Base-by-base conservation (phyloP, 1,140 invertebrate species). In the Littorina saxatilis region DNA sequence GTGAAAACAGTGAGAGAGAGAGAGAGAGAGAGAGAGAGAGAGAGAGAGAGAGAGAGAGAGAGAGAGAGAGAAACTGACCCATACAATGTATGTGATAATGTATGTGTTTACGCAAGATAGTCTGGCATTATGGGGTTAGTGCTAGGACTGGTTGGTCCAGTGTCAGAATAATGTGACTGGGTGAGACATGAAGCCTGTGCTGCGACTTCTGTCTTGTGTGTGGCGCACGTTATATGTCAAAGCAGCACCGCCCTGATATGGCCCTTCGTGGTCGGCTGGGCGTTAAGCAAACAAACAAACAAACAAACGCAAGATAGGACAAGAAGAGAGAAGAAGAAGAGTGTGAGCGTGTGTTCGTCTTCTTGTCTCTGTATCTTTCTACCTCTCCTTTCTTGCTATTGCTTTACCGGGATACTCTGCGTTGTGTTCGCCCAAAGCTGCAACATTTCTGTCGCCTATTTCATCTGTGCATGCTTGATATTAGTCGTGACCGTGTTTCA, bases 401-500 rank as follows among this genome's bases (percentile, higher is more conserved):
- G n/a, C n/a, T n/a, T n/a, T n/a, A n/a, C n/a, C n/a, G n/a, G n/a
- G n/a, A n/a, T n/a, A n/a, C n/a, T n/a, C n/a, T n/a, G n/a, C n/a
- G n/a, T n/a, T n/a, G n/a, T n/a, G n/a, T n/a, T n/a, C n/a, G n/a
- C n/a, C n/a, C n/a, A n/a, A n/a, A n/a, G n/a, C n/a, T n/a, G n/a
- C n/a, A n/a, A n/a, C n/a, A n/a, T n/a, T n/a, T n/a, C n/a, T n/a
- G n/a, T n/a, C n/a, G n/a, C n/a, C n/a, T n/a, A n/a, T 15, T 58
- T n/a, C 15, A 15, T n/a, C n/a, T 68, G 27, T 32, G 35, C 17
- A 2, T 32, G 27, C 37, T 20, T 37, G 37, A 68, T 13, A 68
- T 17, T 17, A 47, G 43, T 47, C 43, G 7, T 47, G 35, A 1
- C 17, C n/a, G 40, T 52, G 27, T 52, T 89, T 78, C 87, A 90